Percentiles rank a stretch among this genome's conserved stretches.
Evolutionary conservation across 2,888 invertebrate species (phyloP).

Genomic region (Exocentrus adspersus): DNA sequence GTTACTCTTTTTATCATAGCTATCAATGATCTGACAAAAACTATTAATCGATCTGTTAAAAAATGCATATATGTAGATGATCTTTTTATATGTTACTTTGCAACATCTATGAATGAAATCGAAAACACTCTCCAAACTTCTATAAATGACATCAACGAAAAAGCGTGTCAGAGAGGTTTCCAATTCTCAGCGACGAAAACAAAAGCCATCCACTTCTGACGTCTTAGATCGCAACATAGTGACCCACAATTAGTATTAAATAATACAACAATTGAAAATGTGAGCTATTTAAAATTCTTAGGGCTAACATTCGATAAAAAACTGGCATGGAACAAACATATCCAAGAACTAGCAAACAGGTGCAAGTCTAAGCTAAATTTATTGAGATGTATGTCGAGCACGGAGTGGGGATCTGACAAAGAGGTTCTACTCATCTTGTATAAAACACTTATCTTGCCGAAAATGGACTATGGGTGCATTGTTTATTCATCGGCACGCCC

Average conservation of each 20-base stretch:
- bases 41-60: background rate
- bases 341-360: background rate
- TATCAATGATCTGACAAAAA: background rate
- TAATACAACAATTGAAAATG: background rate
- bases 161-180: background rate
- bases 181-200: background rate
- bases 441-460: background rate
- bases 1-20: slow-evolving; percentile 16
- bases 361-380: background rate
- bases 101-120: background rate
- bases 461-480: background rate
- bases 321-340: background rate
- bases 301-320: background rate
- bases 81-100: slow-evolving; percentile 2
- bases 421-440: background rate
- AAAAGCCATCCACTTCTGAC: slow-evolving; percentile 1
- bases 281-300: background rate
- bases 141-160: background rate
- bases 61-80: slow-evolving; percentile 16
- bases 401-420: too few species aligned
- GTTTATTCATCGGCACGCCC: background rate
- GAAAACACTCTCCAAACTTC: background rate
- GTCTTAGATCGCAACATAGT: background rate
- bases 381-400: background rate
- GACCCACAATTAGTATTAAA: background rate